Evolutionary conservation across 2,888 invertebrate genomes (phyloP).

Genomic region (Trichacis sp.): DNA sequence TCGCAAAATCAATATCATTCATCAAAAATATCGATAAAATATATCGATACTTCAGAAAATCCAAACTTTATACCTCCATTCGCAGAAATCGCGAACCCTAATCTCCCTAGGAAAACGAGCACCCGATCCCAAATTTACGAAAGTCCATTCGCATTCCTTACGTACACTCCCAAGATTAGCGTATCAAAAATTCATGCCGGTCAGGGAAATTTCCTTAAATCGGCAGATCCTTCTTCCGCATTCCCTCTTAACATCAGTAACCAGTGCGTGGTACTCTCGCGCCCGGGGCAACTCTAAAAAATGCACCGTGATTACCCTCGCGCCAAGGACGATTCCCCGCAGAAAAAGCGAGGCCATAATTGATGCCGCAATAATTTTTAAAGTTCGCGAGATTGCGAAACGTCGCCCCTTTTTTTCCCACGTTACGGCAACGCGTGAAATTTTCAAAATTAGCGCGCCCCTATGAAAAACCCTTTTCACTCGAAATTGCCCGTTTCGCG

Average conservation of each 20-base stretch:
- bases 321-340: slow-evolving; percentile 7
- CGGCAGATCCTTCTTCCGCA: slow-evolving; percentile 13
- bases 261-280: background rate
- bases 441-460: background rate
- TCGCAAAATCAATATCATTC: too few species aligned
- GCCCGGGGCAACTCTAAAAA: background rate
- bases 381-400: slow-evolving; percentile 24
- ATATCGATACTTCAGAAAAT: too few species aligned
- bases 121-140: background rate
- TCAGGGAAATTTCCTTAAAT: slow-evolving; percentile 10
- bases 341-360: slow-evolving; percentile 40
- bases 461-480: too few species aligned
- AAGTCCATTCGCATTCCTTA: slow-evolving; percentile 9
- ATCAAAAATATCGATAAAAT: too few species aligned
- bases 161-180: slow-evolving; percentile 33
- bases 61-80: too few species aligned
- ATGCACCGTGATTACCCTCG: background rate
- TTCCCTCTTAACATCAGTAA: slow-evolving; percentile 12
- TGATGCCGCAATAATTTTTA: slow-evolving; percentile 35
- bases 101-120: too few species aligned
- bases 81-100: too few species aligned
- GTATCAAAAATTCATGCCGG: slow-evolving; percentile 30
- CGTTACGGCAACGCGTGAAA: background rate
- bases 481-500: too few species aligned
- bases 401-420: slow-evolving; percentile 2